Conservation (phyloP, 2,113 vertebrate genomes). For the Pithys albifrons region DNA sequence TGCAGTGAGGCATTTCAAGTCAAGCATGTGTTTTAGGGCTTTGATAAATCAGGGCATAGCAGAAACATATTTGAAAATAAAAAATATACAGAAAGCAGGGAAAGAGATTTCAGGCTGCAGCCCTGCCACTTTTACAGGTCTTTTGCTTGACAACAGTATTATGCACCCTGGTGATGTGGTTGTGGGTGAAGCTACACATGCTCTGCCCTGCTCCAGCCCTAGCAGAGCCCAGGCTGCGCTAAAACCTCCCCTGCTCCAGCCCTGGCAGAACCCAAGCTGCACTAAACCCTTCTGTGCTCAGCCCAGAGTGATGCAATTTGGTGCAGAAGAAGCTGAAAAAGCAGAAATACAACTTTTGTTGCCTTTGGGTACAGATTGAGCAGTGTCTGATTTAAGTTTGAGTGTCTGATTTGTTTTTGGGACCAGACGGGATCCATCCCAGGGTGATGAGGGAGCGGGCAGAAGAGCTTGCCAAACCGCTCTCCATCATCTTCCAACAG, state of each 20-base stretch:
- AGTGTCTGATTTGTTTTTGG: background rate
- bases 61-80: slow-evolving; percentile 44
- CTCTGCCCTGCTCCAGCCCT: rapidly evolving
- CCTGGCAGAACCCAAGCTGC: background rate
- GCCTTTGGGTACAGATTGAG: background rate
- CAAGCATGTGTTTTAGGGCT: slow-evolving; percentile 46
- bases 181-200: background rate
- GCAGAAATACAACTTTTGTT: background rate
- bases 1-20: slow-evolving; percentile 37
- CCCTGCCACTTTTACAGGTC: background rate
- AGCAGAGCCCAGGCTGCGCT: background rate
- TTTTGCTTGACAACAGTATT: too few relatives aligned
- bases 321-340: rapidly evolving
- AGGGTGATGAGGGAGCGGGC: too few relatives aligned
- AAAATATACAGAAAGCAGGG: slow-evolving; percentile 22
- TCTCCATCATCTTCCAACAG: too few relatives aligned
- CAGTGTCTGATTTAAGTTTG: background rate
- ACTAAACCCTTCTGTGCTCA: background rate
- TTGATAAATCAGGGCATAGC: slow-evolving; percentile 41
- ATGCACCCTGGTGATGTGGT: too few relatives aligned
- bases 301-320: rapidly evolving
- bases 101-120: background rate
- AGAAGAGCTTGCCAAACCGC: too few relatives aligned
- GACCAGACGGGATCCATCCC: too few relatives aligned
- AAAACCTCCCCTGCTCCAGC: too few relatives aligned